Percentiles rank a stretch among this genome's conserved stretches.
Conservation (phyloP, 2,797 vertebrate species). For the Lophotriccus pileatus region DNA sequence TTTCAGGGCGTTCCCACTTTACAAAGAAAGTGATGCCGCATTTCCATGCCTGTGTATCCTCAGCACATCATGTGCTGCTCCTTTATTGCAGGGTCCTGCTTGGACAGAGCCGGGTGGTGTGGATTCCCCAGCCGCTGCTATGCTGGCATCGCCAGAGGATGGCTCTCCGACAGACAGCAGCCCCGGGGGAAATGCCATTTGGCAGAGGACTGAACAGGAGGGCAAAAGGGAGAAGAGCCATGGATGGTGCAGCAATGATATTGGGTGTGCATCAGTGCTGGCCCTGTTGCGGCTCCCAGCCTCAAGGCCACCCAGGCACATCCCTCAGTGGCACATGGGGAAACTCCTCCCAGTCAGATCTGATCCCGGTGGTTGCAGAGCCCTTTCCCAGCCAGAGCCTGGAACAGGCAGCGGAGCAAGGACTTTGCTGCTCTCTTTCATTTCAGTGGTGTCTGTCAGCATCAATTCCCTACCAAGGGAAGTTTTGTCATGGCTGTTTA, state of each 20-base stretch:
- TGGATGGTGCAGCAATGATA: background rate
- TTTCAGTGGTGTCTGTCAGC: background rate
- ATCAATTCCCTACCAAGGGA: background rate
- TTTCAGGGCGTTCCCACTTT: background rate
- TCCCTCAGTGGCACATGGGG: background rate
- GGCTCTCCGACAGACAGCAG: background rate
- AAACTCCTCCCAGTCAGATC: background rate
- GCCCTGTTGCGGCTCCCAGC: background rate
- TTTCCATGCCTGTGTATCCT: background rate
- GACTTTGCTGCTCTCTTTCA: background rate
- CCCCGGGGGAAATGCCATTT: constrained; percentile 15
- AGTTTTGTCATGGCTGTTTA: background rate
- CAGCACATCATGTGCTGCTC: background rate
- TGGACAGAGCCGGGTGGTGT: background rate
- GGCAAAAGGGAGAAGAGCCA: background rate
- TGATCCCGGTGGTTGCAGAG: background rate
- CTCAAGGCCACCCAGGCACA: background rate
- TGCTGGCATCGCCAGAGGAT: background rate
- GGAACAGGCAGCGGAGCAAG: rapidly evolving
- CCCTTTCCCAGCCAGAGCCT: background rate
- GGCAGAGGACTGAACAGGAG: background rate
- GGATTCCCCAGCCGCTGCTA: background rate
- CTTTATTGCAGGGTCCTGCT: background rate
- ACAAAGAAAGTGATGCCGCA: background rate
- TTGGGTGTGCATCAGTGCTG: background rate